Conservation (phyloP, 2,797 vertebrate species). For the Anguilla anguilla region DNA sequence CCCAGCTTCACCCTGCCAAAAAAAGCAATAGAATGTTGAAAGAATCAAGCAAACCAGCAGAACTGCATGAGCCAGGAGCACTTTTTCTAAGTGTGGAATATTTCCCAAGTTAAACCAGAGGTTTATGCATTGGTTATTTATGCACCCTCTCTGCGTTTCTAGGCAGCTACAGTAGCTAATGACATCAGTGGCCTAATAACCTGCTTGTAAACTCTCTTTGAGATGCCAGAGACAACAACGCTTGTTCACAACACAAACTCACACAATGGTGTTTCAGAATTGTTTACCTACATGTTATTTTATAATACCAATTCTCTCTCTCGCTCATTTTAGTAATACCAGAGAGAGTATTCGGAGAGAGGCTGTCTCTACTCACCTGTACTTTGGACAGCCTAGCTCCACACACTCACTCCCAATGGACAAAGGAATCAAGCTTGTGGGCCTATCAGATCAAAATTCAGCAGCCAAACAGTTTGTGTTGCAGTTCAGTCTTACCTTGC, state of each 20-base stretch:
- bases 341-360: not conserved
- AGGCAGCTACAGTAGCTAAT: conserved; percentile 1
- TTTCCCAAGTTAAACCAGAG: not conserved
- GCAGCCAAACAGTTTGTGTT: conserved; percentile 3
- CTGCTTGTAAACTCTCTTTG: not conserved
- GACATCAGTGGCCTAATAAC: not conserved
- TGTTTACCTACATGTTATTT: not conserved
- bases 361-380: not conserved
- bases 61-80: not conserved
- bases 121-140: not conserved
- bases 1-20: not conserved
- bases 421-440: not conserved
- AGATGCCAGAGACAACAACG: not conserved
- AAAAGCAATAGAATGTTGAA: not conserved
- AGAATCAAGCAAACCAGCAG: not conserved
- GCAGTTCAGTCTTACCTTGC: conserved; percentile 7
- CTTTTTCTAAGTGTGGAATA: not conserved
- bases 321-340: not conserved
- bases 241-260: not conserved
- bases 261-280: not conserved
- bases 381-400: not conserved
- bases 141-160: not conserved
- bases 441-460: not conserved
- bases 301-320: not conserved
- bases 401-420: not conserved